Evolutionary conservation across 2,797 vertebrate species (phyloP), one percentile per base, ranked within the genome.

Genomic region (Cottoperca gobio): DNA sequence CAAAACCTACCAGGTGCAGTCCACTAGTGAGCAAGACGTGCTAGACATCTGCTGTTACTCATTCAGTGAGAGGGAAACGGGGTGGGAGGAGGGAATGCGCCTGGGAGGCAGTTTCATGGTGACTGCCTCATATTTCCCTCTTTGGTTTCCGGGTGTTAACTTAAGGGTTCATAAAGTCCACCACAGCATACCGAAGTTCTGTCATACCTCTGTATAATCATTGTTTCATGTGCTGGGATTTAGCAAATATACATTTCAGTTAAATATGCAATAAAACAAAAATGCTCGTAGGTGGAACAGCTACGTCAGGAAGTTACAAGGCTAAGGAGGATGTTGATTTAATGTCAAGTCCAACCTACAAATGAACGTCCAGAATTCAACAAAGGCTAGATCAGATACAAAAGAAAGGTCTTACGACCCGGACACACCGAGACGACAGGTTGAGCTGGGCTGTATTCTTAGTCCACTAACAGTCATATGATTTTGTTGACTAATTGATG

Each of bases 11-110:
- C 89, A 92, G 88, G 84, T 89, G 91, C 84, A 82, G 73, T 70
- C 73, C 50, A 83, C 81, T 65, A 77, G 87, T 55, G 72, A 87
- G 81, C 28, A 85, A 88, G 77, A 89, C 83, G 89, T 59, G 70
- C 69, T 82, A 73, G 69, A 86, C 90, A 91, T 89, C 90, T 92
- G 90, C 82, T 75, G 80, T 90, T 83, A 83, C 88, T 92, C 89
- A 91, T 84, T 85, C 79, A 70, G 72, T 45, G 61, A 86, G 85
- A 73, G 71, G 73, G 78, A 79, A 75, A 43, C 54, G 43, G 67
- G 74, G 70, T 40, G 79, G 83, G 78, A 83, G 78, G 76, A 83
- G 70, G 71, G 82, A 77, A 67, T 55, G 55, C 9, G 76, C 74
- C 74, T 81, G 71, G 68, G 73, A 88, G 85, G 86, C 84, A 68